Evolutionary conservation across 2,113 vertebrate species (phyloP).

Genomic region (Dipodomys merriami): DNA sequence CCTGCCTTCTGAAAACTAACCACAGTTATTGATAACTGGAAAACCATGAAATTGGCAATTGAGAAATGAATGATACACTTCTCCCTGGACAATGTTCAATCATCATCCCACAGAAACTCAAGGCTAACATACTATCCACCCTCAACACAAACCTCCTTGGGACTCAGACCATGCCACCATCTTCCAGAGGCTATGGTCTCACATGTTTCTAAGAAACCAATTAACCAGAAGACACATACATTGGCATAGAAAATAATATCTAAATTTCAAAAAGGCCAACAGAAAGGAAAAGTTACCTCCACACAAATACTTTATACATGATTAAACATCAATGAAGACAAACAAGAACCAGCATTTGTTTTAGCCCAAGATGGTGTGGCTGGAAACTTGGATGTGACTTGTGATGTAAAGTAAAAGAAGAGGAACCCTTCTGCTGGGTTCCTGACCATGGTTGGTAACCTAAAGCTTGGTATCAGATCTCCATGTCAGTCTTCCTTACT

Average conservation of each 20-base stretch:
- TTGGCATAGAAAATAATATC: constrained; percentile 50
- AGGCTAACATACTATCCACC: constrained; percentile 79
- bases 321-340: constrained; percentile 71
- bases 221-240: constrained; percentile 34
- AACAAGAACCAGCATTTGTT: constrained; percentile 72
- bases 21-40: constrained; percentile 81
- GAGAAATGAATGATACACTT: constrained; percentile 64
- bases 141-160: constrained; percentile 57
- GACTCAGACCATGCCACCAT: constrained; percentile 64
- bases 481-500: constrained; percentile 35
- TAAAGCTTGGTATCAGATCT: constrained; percentile 39
- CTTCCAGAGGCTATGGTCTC: constrained; percentile 51
- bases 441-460: constrained; percentile 36
- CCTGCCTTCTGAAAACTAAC: constrained; percentile 81
- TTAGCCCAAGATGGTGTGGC: constrained; percentile 55
- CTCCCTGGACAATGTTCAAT: constrained; percentile 75
- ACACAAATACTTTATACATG: constrained; percentile 48
- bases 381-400: constrained; percentile 71
- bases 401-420: constrained; percentile 49
- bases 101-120: constrained; percentile 18
- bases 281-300: constrained; percentile 65
- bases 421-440: constrained; percentile 28
- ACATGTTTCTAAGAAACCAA: constrained; percentile 52
- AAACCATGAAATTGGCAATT: constrained; percentile 82
- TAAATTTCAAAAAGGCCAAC: constrained; percentile 60